Evolutionary conservation across 1,140 invertebrate genomes (phyloP).

Genomic region (Pissodes strobi): DNA sequence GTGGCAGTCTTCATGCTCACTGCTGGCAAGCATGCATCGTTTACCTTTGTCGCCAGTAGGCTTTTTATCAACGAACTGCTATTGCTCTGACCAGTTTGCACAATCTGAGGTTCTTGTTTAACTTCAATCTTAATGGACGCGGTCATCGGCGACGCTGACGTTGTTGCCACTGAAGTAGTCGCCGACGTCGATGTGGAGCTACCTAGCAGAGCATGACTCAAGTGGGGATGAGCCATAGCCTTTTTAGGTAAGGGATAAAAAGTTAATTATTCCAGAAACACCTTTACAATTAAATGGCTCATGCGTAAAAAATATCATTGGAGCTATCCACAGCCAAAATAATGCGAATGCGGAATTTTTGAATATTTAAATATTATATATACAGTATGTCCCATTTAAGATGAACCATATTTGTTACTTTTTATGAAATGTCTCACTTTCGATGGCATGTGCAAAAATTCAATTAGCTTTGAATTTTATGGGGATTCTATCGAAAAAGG

Average conservation of each 20-base stretch:
- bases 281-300: background rate
- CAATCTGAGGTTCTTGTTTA: conserved; percentile 6
- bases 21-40: conserved; percentile 64
- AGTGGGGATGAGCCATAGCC: conserved; percentile 67
- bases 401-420: too few relatives aligned
- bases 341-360: too few relatives aligned
- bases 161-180: conserved; percentile 53
- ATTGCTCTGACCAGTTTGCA: conserved; percentile 48
- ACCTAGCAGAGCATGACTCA: conserved; percentile 64
- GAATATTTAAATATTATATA: too few relatives aligned
- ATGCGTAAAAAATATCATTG: background rate
- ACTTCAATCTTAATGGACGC: conserved; percentile 41
- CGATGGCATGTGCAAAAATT: too few relatives aligned
- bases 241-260: conserved; percentile 31
- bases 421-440: too few relatives aligned
- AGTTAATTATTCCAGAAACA: background rate
- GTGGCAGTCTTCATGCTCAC: conserved; percentile 55
- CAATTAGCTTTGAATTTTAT: too few relatives aligned
- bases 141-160: conserved; percentile 53
- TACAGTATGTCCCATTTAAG: too few relatives aligned
- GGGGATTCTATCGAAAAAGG: too few relatives aligned
- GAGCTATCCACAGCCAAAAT: background rate
- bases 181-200: conserved; percentile 56
- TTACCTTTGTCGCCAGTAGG: conserved; percentile 83
- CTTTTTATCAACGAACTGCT: conserved; percentile 79